Percentiles rank a stretch among this genome's conserved stretches.
These are phyloP conservation scores for Caretta caretta DNA, from an alignment of 2,113 vertebrate species.

Conservation along the genomic window DNA sequence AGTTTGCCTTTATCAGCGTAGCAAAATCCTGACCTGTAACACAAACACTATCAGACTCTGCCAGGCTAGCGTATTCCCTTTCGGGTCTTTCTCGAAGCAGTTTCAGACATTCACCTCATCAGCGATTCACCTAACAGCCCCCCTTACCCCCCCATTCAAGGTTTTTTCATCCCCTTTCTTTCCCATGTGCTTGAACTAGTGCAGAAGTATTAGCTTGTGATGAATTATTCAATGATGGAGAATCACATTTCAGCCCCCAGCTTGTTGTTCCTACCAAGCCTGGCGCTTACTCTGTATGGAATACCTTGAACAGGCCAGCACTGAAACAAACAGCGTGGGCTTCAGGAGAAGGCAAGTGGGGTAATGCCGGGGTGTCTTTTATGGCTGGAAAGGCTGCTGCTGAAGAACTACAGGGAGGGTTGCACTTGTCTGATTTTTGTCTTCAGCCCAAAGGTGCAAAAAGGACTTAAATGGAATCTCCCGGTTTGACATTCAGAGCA, in stretches of 20 bases:
- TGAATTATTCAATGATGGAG: conserved; percentile 48
- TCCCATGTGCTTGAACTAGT: background rate
- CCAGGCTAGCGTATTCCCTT: conserved; percentile 66
- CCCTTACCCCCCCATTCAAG: conserved; percentile 49
- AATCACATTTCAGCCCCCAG: background rate
- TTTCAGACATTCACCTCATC: conserved; percentile 61
- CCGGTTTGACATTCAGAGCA: background rate
- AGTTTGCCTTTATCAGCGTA: conserved; percentile 55
- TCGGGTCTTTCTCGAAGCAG: conserved; percentile 58
- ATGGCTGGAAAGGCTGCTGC: background rate
- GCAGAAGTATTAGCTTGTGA: conserved; percentile 45
- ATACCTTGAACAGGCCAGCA: background rate
- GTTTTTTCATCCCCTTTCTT: conserved; percentile 63
- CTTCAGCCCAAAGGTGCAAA: rapidly evolving
- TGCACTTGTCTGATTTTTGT: background rate
- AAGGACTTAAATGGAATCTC: background rate
- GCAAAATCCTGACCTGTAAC: conserved; percentile 50
- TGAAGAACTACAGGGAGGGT: background rate
- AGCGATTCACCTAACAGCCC: conserved; percentile 66
- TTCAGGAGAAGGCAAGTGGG: rapidly evolving
- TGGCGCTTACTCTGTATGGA: background rate
- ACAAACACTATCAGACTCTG: conserved; percentile 64
- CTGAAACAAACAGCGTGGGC: background rate
- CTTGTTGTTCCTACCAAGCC: background rate
- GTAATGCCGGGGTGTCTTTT: rapidly evolving